phyloP scores from a whole-genome alignment of 2,888 invertebrate species.

The Artemia sp. region DNA sequence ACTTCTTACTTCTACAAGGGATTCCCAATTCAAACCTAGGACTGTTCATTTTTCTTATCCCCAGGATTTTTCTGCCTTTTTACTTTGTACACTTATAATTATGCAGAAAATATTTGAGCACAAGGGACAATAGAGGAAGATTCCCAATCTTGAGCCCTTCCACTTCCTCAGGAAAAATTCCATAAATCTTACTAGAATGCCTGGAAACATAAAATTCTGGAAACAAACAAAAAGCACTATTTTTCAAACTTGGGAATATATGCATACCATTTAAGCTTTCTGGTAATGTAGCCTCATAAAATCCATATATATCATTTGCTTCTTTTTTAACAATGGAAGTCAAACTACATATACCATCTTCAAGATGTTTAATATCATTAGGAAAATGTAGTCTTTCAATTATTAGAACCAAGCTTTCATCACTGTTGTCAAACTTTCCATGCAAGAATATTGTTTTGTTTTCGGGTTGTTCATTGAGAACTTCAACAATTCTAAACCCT shows the following conservation, averaged over 20 bases:
- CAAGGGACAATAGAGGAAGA: too few relatives aligned
- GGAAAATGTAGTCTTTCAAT: conserved; percentile 4
- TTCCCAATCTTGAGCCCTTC: too few relatives aligned
- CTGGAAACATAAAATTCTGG: too few relatives aligned
- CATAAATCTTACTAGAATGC: too few relatives aligned
- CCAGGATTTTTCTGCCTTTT: too few relatives aligned
- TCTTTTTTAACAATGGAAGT: conserved; percentile 5
- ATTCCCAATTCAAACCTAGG: too few relatives aligned
- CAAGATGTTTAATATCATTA: not conserved
- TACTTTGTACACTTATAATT: too few relatives aligned
- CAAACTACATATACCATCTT: not conserved
- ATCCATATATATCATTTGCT: conserved; percentile 13
- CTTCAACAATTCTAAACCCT: not conserved
- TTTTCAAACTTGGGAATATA: not conserved
- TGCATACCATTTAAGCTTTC: conserved; percentile 8
- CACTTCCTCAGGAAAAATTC: too few relatives aligned
- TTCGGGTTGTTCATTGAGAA: not conserved
- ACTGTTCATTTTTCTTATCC: too few relatives aligned
- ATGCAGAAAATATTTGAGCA: too few relatives aligned
- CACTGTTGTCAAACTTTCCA: not conserved
- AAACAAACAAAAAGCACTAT: too few relatives aligned
- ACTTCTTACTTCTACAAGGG: too few relatives aligned
- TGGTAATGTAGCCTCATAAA: conserved; percentile 3
- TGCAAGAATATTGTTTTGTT: not conserved
- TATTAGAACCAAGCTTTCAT: not conserved